phyloP scores from a whole-genome alignment of 2,888 invertebrate genomes.

The Leucania comma region DNA sequence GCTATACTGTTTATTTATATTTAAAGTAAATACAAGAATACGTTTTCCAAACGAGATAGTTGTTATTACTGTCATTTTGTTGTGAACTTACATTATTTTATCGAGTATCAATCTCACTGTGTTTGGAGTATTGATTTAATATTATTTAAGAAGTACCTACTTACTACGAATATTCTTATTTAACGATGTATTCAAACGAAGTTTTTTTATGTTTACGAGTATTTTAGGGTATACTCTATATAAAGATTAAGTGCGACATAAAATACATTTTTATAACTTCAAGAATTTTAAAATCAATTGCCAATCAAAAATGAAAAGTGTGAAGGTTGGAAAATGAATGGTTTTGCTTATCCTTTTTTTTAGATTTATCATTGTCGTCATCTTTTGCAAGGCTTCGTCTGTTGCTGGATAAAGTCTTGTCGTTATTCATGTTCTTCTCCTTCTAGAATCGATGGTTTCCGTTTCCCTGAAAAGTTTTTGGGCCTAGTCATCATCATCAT shows the following conservation, averaged over 20 bases:
- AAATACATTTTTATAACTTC: slow-evolving; percentile 30
- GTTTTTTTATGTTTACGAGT: slow-evolving; percentile 35
- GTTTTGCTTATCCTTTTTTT: background rate
- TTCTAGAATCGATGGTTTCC: too few species aligned
- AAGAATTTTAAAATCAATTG: slow-evolving; percentile 2
- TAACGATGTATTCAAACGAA: slow-evolving; percentile 20
- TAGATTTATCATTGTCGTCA: background rate
- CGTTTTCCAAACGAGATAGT: slow-evolving; percentile 20
- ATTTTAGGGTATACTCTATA: too few species aligned
- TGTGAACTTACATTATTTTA: slow-evolving; percentile 33
- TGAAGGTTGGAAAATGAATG: background rate
- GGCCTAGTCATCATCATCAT: too few species aligned
- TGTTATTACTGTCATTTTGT: slow-evolving; percentile 38
- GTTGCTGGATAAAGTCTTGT: too few species aligned
- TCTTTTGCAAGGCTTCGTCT: too few species aligned
- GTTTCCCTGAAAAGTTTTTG: too few species aligned
- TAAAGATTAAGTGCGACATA: slow-evolving; percentile 21
- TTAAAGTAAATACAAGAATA: slow-evolving; percentile 30
- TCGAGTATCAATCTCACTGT: slow-evolving; percentile 30
- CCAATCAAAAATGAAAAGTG: background rate
- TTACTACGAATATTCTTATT: slow-evolving; percentile 24
- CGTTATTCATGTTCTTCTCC: too few species aligned
- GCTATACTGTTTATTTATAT: too few species aligned
- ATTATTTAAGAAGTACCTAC: slow-evolving; percentile 27
- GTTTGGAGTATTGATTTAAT: slow-evolving; percentile 40